Evolutionary conservation across 2,113 vertebrate species (phyloP), one percentile per base, ranked within the genome.

Genomic region (Hyperopisus bebe): DNA sequence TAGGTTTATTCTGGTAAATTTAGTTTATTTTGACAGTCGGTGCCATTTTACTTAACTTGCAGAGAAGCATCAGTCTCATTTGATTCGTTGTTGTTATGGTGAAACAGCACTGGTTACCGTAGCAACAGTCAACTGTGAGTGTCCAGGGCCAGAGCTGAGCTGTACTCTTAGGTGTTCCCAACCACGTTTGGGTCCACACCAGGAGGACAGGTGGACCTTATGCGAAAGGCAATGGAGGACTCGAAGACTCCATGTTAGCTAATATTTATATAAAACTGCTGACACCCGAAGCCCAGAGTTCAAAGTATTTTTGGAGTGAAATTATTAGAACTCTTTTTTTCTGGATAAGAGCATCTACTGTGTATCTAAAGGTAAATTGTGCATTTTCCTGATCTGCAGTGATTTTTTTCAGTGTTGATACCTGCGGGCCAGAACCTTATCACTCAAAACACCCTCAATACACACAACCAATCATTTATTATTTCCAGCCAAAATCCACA

Each of bases 1-100:
- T 77, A 11, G 70, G 31, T 58, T 62, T 62, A 24, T 62, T 24
- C 8, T 62, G 5, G 1, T 62, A 46, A 47, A 21, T 84, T 47
- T 47, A n/a, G 19, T 46, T 84, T 47, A 46, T 47, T 85, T 42
- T 1, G 3, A 46, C 44, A 15, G 10, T 13, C 39, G n/a, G 35
- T 84, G 82, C 47, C 42, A n/a, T 46, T 46, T 46, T 85, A 85
- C 21, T 21, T 85, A 21, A 85, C n/a, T n/a, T 85, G 42, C 46
- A 46, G 82, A 85, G 44, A 85, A 85, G 83, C 83, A 50, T 85
- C 44, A 24, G 42, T 85, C 42, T 85, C 21, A 84, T 84, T 84
- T 47, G 39, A 48, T 24, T 6, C 21, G 10, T 85, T n/a, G 19
- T 47, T 47, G 17, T 84, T n/a, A 44, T 46, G 46, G n/a, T 11